Evolutionary conservation across 2,113 vertebrate species (phyloP), one percentile per base, ranked within the genome.

Genomic region (Andinoacara biseriatus): DNA sequence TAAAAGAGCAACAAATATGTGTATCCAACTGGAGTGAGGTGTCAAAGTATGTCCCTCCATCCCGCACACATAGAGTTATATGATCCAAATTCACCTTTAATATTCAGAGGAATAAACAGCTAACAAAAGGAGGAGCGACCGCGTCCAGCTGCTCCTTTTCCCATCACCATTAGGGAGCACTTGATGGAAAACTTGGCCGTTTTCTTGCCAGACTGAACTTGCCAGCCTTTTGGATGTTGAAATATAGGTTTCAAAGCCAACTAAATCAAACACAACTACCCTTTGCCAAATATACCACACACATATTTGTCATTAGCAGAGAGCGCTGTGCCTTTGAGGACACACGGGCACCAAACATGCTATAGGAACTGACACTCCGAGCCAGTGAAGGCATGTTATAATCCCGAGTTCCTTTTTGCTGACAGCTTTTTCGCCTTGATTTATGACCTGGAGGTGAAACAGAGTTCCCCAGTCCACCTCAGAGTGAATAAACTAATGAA

Each of bases 401-500:
- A 85, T 82, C 88, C 74, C 3, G 22, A 86, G 89, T 87, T 90
- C 80, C 77, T 81, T 61, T 1, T 65, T 86, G 74, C 80, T 93
- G 93, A 92, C 92, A 92, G 86, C 78, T 62, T 75, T 81, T 85
- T 82, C 80, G 62, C 59, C 62, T 72, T 94, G 92, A 95, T 94
- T 94, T 91, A 94, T 87, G 87, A 90, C 86, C 90, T 40, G 57
- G 85, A 89, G 88, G 92, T 90, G 92, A 91, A 87, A 80, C 80
- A 81, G 87, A 91, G 90, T 89, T 92, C 84, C 81, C 88, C 80
- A 3, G 89, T 92, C 90, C 90, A 91, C 82, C 88, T 90, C 61
- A 5, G 65, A 90, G 75, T 84, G 91, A 90, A 85, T 88, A 90
- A 92, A 89, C 92, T 93, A 91, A 93, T 93, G 93, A 93, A 91